Base-by-base conservation (phyloP, 2,113 vertebrate genomes). In the Amphiprion percula region DNA sequence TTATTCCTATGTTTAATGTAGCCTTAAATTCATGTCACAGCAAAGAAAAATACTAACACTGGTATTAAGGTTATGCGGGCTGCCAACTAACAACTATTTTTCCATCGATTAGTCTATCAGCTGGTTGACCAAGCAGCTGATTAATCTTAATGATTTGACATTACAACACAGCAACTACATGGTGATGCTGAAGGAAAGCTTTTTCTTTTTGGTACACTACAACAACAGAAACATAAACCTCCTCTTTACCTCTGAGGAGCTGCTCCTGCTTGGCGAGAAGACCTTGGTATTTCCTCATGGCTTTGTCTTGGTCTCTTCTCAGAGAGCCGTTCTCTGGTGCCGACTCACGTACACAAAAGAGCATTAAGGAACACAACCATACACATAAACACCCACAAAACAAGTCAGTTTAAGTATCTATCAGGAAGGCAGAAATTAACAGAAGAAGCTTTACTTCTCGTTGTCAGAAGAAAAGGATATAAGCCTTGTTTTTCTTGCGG, bases 301-400 rank as follows among this genome's bases (percentile, higher is more conserved):
- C 96, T 93, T 99, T 99, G 71, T 98, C 98, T 89, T 97, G 98
- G 58, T 99, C 98, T 84, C 97, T 97, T 91, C 96, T 98, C 50
- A 97, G 83, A 0, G 95, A 96, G 54, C 96, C 96, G 74, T 97
- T 98, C 85, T 99, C 98, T 83, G 95, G 94, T 54, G 97, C 96
- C 63, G 97, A 96, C 86, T 99, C 97, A 78, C 93, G 97, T 99
- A 44, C 49, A 88, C 89, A 92, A 75, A 19, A 61, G 0, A 79
- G 2, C 8, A 95, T 97, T 94, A 98, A 98, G 96, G 95, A 93
- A 44, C 59, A 46, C 2, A n/a, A 8, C 7, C 2, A 2, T 26
- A 2, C 26, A 41, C 39, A 41, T 8, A 41, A 1, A 19, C 5
- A 23, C 4, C 21, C 10, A 67, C 44, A 49, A 14, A 62, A 10